Conservation (phyloP, 2,113 vertebrate species). For the Donacobius atricapilla region DNA sequence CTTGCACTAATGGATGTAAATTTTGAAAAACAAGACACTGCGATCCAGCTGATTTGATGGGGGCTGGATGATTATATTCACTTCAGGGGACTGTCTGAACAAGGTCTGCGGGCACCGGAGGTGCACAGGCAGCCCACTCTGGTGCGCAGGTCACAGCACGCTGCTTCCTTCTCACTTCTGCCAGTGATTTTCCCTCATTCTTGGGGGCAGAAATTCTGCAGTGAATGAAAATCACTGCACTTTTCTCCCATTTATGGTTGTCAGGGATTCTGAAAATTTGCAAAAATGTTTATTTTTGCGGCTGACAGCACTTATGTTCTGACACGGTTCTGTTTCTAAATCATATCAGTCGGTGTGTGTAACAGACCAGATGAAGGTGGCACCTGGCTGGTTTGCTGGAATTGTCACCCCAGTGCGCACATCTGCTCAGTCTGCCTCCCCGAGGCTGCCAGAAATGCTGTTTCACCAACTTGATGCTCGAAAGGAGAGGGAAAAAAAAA, state of each 20-base stretch:
- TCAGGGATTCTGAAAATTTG: background rate
- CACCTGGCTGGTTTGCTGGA: background rate
- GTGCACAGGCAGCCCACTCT: background rate
- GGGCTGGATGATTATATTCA: background rate
- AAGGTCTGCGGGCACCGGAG: background rate
- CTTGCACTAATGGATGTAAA: background rate
- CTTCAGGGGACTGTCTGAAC: background rate
- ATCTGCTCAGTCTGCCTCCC: background rate
- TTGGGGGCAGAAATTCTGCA: background rate
- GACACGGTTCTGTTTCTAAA: background rate
- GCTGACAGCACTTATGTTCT: background rate
- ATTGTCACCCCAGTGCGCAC: background rate
- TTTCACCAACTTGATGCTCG: background rate
- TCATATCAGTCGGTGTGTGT: too few species aligned
- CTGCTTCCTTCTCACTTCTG: background rate
- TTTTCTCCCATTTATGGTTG: background rate
- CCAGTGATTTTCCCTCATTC: background rate
- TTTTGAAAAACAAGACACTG: background rate
- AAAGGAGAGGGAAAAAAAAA: background rate
- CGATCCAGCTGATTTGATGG: background rate
- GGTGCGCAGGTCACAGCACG: background rate
- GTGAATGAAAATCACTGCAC: background rate
- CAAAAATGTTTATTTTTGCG: background rate
- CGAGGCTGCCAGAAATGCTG: rapidly evolving
- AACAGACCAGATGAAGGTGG: background rate